phyloP scores from a whole-genome alignment of 2,888 invertebrate species.

The Drosophila peninsularis region DNA sequence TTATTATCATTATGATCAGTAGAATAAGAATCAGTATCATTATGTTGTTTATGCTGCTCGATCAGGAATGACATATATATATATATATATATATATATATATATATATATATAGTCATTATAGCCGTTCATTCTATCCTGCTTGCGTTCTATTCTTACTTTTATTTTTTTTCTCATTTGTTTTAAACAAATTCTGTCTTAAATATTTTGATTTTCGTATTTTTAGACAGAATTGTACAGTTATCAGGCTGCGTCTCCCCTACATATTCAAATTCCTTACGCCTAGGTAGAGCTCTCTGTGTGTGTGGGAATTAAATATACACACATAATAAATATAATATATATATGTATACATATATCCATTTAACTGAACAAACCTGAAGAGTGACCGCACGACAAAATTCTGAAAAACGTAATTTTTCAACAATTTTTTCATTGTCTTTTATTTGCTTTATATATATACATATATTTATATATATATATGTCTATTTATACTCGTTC shows the following conservation, averaged over 20 bases:
- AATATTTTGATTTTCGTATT: conserved; percentile 55
- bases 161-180: conserved; percentile 50
- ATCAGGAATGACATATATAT: not conserved
- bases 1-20: not conserved
- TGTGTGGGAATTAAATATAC: conserved; percentile 1
- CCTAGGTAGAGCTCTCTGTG: conserved; percentile 34
- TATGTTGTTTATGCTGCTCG: not conserved
- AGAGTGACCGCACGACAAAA: conserved; percentile 47
- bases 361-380: conserved; percentile 21
- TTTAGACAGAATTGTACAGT: conserved; percentile 64
- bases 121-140: no score
- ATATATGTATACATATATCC: conserved; percentile 12
- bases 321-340: conserved; percentile 5
- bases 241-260: conserved; percentile 53
- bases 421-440: conserved; percentile 57
- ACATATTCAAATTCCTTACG: conserved; percentile 17
- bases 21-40: not conserved
- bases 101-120: no score
- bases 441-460: conserved; percentile 16
- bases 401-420: conserved; percentile 45
- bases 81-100: no score
- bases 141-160: conserved; percentile 1
- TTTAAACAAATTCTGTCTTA: conserved; percentile 66
- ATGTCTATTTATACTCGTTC: not conserved
- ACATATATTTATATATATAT: not conserved